These are phyloP conservation scores for Drosophila paulistorum DNA, from an alignment of 1,140 invertebrate species.

Conservation along the genomic window DNA sequence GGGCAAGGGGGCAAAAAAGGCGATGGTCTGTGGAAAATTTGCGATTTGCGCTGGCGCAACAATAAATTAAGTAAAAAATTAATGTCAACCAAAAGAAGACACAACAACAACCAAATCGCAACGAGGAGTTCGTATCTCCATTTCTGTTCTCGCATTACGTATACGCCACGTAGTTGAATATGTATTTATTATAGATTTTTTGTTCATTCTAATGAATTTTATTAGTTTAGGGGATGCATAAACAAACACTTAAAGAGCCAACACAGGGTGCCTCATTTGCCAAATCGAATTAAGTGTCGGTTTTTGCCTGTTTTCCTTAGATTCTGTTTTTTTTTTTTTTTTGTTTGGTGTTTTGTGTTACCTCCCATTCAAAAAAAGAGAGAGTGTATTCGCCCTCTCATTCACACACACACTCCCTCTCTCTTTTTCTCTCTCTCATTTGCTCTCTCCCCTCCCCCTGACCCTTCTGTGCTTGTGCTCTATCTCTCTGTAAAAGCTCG, in stretches of 20 bases:
- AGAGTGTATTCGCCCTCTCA: constrained; percentile 11
- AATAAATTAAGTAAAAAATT: constrained; percentile 82
- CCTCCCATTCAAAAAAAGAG: constrained; percentile 28
- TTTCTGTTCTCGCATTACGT: neutral
- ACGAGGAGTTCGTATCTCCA: neutral
- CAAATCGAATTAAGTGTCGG: constrained; percentile 67
- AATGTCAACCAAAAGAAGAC: constrained; percentile 53
- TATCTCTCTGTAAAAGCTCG: constrained; percentile 60
- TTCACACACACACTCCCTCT: constrained; percentile 3
- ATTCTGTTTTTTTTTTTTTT: neutral
- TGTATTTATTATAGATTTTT: constrained; percentile 24
- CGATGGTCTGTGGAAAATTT: constrained; percentile 56
- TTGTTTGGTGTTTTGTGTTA: neutral
- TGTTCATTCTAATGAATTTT: constrained; percentile 75
- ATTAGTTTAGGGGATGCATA: constrained; percentile 70
- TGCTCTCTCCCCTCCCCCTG: no score
- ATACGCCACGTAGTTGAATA: constrained; percentile 3
- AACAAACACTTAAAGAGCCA: constrained; percentile 78
- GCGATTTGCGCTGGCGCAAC: constrained; percentile 73
- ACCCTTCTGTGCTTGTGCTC: constrained; percentile 8
- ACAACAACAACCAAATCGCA: constrained; percentile 16
- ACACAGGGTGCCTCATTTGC: constrained; percentile 47
- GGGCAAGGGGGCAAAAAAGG: constrained; percentile 41
- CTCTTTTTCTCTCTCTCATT: constrained; percentile 16
- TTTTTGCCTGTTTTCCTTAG: constrained; percentile 7